Evolutionary conservation across 1,140 invertebrate species (phyloP).

Genomic region (Ctenoplectra terminalis): DNA sequence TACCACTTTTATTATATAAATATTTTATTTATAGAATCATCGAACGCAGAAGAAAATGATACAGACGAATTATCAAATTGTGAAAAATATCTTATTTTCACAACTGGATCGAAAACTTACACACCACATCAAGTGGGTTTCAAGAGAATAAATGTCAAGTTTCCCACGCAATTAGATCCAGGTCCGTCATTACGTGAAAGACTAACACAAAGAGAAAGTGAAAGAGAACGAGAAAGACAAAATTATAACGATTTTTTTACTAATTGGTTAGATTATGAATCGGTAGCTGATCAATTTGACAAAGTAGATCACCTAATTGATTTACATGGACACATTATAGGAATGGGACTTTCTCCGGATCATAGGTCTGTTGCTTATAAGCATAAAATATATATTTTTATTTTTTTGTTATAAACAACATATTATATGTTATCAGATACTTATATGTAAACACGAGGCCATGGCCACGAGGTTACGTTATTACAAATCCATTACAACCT

Average conservation of each 20-base stretch:
- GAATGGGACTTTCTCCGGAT: slow-evolving; percentile 94
- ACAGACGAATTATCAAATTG: slow-evolving; percentile 83
- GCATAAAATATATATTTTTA: slow-evolving; percentile 1
- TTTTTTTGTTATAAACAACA: background rate
- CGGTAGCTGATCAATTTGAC: slow-evolving; percentile 89
- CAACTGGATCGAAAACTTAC: slow-evolving; percentile 92
- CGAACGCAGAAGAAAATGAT: slow-evolving; percentile 81
- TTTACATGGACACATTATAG: slow-evolving; percentile 94
- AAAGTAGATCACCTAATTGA: slow-evolving; percentile 93
- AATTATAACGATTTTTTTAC: slow-evolving; percentile 83
- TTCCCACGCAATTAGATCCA: slow-evolving; percentile 87
- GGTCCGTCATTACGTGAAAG: slow-evolving; percentile 88
- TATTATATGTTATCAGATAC: slow-evolving; percentile 84
- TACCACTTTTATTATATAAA: background rate
- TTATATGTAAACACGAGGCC: slow-evolving; percentile 94
- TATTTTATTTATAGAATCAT: slow-evolving; percentile 65
- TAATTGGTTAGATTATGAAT: slow-evolving; percentile 88
- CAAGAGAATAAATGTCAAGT: slow-evolving; percentile 90
- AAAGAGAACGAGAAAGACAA: slow-evolving; percentile 82
- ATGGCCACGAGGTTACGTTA: slow-evolving; percentile 91
- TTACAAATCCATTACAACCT: slow-evolving; percentile 91
- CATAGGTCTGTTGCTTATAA: slow-evolving; percentile 84
- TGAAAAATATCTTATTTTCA: slow-evolving; percentile 93
- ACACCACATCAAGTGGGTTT: slow-evolving; percentile 95
- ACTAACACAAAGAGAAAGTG: slow-evolving; percentile 83